Evolutionary conservation across 2,113 vertebrate genomes (phyloP).

Genomic region (Amazona vittata): DNA sequence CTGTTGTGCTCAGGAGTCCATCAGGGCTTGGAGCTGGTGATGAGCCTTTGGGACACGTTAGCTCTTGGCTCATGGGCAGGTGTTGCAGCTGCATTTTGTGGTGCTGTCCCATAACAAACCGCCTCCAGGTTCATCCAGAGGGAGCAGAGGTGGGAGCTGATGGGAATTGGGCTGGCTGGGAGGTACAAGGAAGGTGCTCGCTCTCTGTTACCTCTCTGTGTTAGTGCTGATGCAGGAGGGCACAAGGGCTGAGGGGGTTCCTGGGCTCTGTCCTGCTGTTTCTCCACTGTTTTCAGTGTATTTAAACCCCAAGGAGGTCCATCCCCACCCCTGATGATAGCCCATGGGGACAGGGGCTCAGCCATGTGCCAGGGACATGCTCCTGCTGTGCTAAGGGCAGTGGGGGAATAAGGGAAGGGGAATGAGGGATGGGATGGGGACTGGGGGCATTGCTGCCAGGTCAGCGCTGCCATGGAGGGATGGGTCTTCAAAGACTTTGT

Average conservation of each 20-base stretch:
- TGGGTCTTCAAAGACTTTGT: background rate
- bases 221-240: background rate
- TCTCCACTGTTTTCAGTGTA: background rate
- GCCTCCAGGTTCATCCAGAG: background rate
- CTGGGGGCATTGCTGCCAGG: background rate
- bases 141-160: background rate
- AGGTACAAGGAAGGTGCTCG: background rate
- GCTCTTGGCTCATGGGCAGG: background rate
- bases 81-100: background rate
- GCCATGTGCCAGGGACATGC: accelerated
- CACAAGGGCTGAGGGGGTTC: background rate
- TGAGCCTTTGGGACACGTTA: accelerated
- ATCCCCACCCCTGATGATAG: background rate
- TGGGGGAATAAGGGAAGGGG: accelerated
- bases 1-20: accelerated
- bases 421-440: background rate
- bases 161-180: background rate
- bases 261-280: background rate
- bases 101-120: background rate
- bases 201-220: background rate
- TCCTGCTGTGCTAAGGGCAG: background rate
- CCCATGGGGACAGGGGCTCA: background rate
- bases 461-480: background rate
- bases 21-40: background rate
- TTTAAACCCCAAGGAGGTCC: background rate